Percentiles rank a stretch among this genome's conserved stretches.
Evolutionary conservation across 2,797 vertebrate species (phyloP).

Genomic region (Psittacula echo): DNA sequence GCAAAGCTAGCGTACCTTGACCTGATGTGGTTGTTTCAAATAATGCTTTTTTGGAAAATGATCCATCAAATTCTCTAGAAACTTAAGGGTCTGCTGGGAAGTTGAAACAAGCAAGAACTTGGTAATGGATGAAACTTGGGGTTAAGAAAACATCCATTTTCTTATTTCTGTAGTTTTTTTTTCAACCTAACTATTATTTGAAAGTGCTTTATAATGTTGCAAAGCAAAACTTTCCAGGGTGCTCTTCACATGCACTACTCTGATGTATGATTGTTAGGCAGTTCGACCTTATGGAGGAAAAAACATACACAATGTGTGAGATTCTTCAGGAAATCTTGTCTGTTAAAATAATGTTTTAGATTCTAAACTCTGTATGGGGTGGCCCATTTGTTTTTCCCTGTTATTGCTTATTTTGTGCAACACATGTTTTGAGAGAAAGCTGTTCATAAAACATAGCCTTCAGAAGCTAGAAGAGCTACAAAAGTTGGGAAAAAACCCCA

Average conservation of each 20-base stretch:
- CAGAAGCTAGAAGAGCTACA: background rate
- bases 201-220: background rate
- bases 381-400: background rate
- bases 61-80: background rate
- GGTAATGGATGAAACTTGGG: background rate
- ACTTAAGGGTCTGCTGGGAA: background rate
- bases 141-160: background rate
- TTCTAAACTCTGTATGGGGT: background rate
- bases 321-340: background rate
- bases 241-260: background rate
- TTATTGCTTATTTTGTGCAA: background rate
- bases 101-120: background rate
- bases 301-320: background rate
- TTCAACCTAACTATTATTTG: background rate
- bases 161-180: background rate
- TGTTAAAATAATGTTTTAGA: background rate
- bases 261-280: background rate
- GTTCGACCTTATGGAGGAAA: background rate
- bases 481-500: background rate
- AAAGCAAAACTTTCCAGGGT: background rate
- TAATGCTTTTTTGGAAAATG: background rate
- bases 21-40: background rate
- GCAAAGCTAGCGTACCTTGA: background rate
- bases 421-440: background rate
- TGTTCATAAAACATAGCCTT: background rate